Conservation (phyloP, 2,797 vertebrate genomes). For the Pseudochirops cupreus region DNA sequence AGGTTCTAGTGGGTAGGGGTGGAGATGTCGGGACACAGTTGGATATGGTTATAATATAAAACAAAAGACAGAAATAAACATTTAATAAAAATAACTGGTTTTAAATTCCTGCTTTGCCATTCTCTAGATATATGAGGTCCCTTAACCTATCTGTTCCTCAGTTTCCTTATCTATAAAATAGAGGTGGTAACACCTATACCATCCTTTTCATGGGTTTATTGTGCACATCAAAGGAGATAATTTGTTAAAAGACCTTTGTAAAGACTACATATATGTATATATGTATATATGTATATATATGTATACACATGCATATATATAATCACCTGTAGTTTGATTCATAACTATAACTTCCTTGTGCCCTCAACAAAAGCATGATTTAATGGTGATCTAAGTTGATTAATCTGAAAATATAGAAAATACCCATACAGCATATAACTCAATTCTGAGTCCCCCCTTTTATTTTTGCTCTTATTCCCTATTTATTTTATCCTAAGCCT, state of each 20-base stretch:
- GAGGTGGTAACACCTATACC: background rate
- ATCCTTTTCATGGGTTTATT: background rate
- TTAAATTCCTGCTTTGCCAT: background rate
- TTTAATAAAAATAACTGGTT: background rate
- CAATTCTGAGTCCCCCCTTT: background rate
- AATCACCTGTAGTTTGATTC: background rate
- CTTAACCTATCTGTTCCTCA: background rate
- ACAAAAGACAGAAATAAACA: background rate
- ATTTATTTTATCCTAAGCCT: background rate
- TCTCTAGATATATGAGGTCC: background rate
- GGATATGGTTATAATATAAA: background rate
- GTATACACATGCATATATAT: no score
- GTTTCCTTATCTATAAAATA: constrained; percentile 12
- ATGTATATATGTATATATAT: no score
- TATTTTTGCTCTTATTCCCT: background rate
- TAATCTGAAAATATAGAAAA: background rate
- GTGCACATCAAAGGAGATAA: background rate
- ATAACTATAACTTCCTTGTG: background rate
- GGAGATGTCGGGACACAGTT: background rate
- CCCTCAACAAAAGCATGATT: background rate
- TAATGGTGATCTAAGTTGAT: background rate
- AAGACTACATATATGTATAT: background rate
- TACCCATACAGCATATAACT: background rate
- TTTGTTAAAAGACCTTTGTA: background rate
- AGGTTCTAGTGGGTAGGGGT: background rate